Conservation (phyloP, 2,888 invertebrate genomes). For the Oscheius sp. region DNA sequence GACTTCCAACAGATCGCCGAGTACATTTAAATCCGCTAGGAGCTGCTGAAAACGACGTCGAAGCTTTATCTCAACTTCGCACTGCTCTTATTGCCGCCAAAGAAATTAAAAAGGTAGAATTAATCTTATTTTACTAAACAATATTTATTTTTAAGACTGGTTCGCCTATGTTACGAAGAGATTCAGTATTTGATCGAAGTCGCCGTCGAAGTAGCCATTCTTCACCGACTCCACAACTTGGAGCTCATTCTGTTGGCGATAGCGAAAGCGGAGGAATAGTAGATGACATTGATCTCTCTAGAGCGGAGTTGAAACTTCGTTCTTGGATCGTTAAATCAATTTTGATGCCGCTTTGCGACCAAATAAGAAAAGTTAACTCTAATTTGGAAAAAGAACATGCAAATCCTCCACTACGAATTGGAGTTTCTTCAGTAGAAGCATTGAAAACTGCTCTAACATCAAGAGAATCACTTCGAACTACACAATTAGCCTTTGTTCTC, state of each 20-base stretch:
- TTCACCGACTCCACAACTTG: slow-evolving; percentile 16
- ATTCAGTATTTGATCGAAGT: slow-evolving; percentile 17
- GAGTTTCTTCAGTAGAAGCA: slow-evolving; percentile 42
- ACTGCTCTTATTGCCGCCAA: slow-evolving; percentile 16
- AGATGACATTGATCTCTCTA: slow-evolving; percentile 22
- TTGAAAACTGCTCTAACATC: slow-evolving; percentile 42
- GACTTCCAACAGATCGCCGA: slow-evolving; percentile 1
- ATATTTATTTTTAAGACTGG: not conserved
- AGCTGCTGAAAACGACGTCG: slow-evolving; percentile 20
- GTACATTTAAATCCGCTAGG: slow-evolving; percentile 18
- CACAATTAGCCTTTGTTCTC: slow-evolving; percentile 47
- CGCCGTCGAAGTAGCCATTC: slow-evolving; percentile 30
- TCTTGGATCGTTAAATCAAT: slow-evolving; percentile 53
- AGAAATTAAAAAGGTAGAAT: slow-evolving; percentile 21
- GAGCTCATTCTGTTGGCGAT: not conserved
- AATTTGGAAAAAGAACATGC: slow-evolving; percentile 47
- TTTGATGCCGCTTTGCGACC: slow-evolving; percentile 36
- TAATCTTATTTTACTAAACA: not conserved
- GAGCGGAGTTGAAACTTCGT: slow-evolving; percentile 35
- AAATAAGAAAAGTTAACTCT: slow-evolving; percentile 46
- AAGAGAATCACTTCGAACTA: slow-evolving; percentile 37
- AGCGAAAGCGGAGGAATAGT: slow-evolving; percentile 11
- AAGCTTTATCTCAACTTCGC: slow-evolving; percentile 12
- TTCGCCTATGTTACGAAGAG: slow-evolving; percentile 25
- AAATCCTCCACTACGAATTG: slow-evolving; percentile 45